Evolutionary conservation across 2,888 invertebrate species (phyloP), one percentile per base, ranked within the genome.

Genomic region (Chrysodeixis includens): DNA sequence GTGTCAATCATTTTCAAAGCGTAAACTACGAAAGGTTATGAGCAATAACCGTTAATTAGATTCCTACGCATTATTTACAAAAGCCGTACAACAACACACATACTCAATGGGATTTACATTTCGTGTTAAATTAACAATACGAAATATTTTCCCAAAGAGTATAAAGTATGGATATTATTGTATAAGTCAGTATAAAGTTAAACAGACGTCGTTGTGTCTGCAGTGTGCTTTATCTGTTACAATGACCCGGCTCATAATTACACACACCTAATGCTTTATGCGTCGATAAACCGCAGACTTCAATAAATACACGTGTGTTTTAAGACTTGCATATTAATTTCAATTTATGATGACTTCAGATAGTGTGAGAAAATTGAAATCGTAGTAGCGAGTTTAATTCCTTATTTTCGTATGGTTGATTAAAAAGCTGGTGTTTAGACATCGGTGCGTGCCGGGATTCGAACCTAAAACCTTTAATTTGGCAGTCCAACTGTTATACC

Each of bases 131-230:
- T 26, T 6, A 26, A 4, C 26, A 62, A 30, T 52, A 40, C 14
- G 12, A 18, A 52, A 58, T 62, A 67, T 22, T 64, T 75, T 63
- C 66, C 64, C 64, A 58, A 32, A 44, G 53, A 53, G 16, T 66
- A 65, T 71, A 69, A 78, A 71, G 53, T 75, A 60, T 20, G 3
- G 30, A 61, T 18, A 63, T 66, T 26, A 61, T 59, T 65, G 55
- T 69, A 74, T 55, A 60, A 66, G 53, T 56, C 54, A 71, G 59
- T 74, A 79, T 74, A 74, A 81, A 74, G 51, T 58, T 68, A 61
- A 78, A 85, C 78, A 83, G 86, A 85, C 86, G 88, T 84, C 89
- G 79, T 76, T 83, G 86, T 87, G 90, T 89, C 89, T 89, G 85
- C 81, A 71, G 71, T 63, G 55, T 65, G 68, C 75, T 87, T 18